Conservation (phyloP, 2,113 vertebrate genomes). For the Xiphophorus hellerii region DNA sequence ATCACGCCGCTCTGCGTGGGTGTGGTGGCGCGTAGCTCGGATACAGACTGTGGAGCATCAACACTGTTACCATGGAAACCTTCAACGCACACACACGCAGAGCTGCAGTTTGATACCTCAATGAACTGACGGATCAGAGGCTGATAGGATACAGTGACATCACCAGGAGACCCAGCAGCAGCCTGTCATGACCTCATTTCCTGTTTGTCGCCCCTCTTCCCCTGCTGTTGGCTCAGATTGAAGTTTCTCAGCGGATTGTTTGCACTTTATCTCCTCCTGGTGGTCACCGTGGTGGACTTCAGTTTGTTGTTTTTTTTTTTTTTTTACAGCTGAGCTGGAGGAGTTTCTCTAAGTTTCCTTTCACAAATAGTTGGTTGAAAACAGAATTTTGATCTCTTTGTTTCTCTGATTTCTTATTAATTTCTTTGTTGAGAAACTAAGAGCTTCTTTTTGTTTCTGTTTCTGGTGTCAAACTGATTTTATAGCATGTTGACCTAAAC, state of each 20-base stretch:
- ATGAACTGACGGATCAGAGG: slow-evolving; percentile 17
- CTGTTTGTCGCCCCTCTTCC: neutral
- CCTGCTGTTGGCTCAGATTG: neutral
- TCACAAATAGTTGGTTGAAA: slow-evolving; percentile 3
- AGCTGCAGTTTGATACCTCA: slow-evolving; percentile 9
- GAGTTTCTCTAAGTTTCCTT: neutral
- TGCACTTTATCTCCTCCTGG: slow-evolving; percentile 47
- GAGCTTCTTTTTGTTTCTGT: neutral
- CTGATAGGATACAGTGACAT: neutral
- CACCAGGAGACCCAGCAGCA: neutral
- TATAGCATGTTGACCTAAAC: neutral
- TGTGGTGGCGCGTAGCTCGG: neutral
- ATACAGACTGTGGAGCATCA: slow-evolving; percentile 6
- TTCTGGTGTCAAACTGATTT: neutral
- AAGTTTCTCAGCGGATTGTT: slow-evolving; percentile 7
- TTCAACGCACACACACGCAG: neutral
- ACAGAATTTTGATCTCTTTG: neutral
- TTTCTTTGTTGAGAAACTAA: neutral
- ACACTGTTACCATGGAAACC: slow-evolving; percentile 16
- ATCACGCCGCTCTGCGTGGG: slow-evolving; percentile 2
- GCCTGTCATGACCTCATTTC: neutral
- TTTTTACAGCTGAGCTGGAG: neutral
- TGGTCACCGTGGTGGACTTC: neutral
- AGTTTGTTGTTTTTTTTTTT: neutral
- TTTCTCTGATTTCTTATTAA: neutral